Base-by-base conservation (phyloP, 2,113 vertebrate species). In the Hystrix brachyura region DNA sequence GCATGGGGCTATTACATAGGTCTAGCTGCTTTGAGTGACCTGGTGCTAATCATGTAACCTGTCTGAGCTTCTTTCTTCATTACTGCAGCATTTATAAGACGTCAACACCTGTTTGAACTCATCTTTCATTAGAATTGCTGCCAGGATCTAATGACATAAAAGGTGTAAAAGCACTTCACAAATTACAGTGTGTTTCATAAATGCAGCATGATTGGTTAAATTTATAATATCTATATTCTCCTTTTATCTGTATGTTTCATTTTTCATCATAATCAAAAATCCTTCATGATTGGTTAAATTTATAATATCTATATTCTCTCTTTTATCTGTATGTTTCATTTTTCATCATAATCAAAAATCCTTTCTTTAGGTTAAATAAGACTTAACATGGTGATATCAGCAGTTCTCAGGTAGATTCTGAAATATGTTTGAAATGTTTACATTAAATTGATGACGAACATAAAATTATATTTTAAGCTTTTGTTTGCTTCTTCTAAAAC, bases 121-220 rank as follows among this genome's bases (percentile, higher is more conserved):
- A 27, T 1, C 48, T 65, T 91, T 90, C 81, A 46, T 27, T 48
- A 90, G 34, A 62, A 82, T 15, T 10, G 3, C 17, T 59, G 38
- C 29, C 79, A 57, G 51, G 14, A 87, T 1, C 71, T 43, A 93
- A 76, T 76, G n/a, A n/a, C 25, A 87, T 62, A 51, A 83, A 43
- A 38, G 4, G 13, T 55, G 25, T 59, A 64, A 87, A 83, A 82
- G 5, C 17, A 23, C 27, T 72, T 84, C 32, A 80, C 46, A 72
- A 94, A 94, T 89, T 69, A 83, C 43, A 51, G 62, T 51, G 4
- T 12, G 51, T 78, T 90, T 84, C 76, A 53, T 80, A 85, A 87
- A 87, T 64, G 27, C 19, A 80, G 17, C 34, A 23, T 23, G 71
- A 82, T 46, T 38, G 69, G 6, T 32, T 87, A 38, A 18, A 80